Base-by-base conservation (phyloP, 2,888 invertebrate genomes). In the Chymomyza caudatula region DNA sequence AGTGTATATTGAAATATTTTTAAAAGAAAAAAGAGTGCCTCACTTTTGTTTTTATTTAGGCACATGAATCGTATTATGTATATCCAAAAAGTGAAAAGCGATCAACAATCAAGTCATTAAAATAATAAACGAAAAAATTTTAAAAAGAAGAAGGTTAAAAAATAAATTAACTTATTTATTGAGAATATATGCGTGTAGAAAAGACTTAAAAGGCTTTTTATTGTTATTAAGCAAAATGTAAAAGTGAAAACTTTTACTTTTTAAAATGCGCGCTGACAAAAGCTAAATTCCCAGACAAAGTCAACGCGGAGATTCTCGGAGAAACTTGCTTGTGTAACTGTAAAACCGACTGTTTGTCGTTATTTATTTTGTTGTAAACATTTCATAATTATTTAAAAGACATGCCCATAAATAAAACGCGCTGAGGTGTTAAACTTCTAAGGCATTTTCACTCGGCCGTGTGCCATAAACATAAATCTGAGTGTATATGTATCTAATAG, bases 181-280 rank as follows among this genome's bases (percentile, higher is more conserved):
- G 73, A 82, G 78, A 79, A 79, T 79, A 67, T 80, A 77, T n/a
- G n/a, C 29, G 11, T 37, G 11, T 37, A 37, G 29, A 59, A 69
- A 51, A 61, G 29, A 37, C 13, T 56, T 43, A n/a, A n/a, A n/a
- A n/a, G n/a, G n/a, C n/a, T 42, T 52, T 43, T 66, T 17, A 22
- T 57, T 64, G 54, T 54, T 63, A 49, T 56, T 62, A 20, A 44
- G 19, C 13, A 44, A 44, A 44, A 44, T 47, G 19, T 19, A 76
- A 83, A 78, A 81, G 81, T 72, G 80, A 81, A 83, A 81, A 81
- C 84, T 84, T 81, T 81, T 82, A 81, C 78, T 84, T 84, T 84
- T 76, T 20, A 37, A 53, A 37, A 37, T 11, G 2, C 29, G 29
- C 29, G 11, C 29, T 65, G 62, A 69, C 72, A 72, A 74, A 72